Percentiles rank a stretch among this genome's conserved stretches.
Evolutionary conservation across 2,797 vertebrate genomes (phyloP).

Genomic region (Antennarius maculatus): DNA sequence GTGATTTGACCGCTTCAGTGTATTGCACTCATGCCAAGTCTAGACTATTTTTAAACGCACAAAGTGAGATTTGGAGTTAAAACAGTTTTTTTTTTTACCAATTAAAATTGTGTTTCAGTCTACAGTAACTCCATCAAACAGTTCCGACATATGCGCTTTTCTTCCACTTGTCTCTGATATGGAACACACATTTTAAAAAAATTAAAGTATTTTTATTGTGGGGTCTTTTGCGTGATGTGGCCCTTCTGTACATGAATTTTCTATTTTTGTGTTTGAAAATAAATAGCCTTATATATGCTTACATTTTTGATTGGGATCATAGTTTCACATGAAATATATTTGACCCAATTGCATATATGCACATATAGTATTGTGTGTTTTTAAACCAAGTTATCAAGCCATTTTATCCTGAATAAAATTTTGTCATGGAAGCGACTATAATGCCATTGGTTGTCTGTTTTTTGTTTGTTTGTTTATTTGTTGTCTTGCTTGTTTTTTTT

Average conservation of each 20-base stretch:
- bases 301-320: conserved; percentile 16
- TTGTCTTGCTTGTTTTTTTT: no score
- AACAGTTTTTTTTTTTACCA: background rate
- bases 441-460: background rate
- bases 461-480: no score
- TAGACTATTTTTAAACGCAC: background rate
- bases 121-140: conserved; percentile 3
- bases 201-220: no score
- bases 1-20: background rate
- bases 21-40: no score
- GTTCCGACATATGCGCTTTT: conserved; percentile 19
- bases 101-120: conserved; percentile 1
- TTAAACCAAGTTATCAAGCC: background rate
- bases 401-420: background rate
- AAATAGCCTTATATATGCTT: conserved; percentile 6
- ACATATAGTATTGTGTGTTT: conserved; percentile 8
- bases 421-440: background rate
- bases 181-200: no score
- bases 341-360: conserved; percentile 26
- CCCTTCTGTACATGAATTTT: conserved; percentile 13
- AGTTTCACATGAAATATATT: conserved; percentile 38
- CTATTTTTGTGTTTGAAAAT: conserved; percentile 25
- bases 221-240: conserved; percentile 17
- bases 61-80: conserved; percentile 3
- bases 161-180: background rate